phyloP scores from a whole-genome alignment of 1,140 invertebrate species.

The Pachypeltis micranthus region DNA sequence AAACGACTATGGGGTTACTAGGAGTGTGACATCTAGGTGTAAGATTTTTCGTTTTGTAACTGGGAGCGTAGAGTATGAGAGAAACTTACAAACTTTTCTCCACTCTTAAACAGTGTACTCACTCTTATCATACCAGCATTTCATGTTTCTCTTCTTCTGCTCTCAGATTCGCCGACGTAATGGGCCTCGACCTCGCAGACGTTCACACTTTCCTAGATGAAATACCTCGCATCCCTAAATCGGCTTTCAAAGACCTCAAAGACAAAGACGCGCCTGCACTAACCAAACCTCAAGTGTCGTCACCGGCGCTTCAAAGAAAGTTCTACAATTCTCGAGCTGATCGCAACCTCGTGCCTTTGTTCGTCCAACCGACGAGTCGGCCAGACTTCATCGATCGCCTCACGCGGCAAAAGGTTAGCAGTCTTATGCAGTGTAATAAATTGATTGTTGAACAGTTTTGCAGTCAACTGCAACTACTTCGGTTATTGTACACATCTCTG shows the following conservation, averaged over 20 bases:
- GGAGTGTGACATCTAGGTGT: no score
- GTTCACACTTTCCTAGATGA: conserved; percentile 82
- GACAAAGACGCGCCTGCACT: conserved; percentile 37
- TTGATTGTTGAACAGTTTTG: no score
- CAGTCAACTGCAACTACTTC: no score
- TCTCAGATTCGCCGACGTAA: conserved; percentile 79
- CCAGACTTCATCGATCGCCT: conserved; percentile 67
- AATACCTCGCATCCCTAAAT: conserved; percentile 74
- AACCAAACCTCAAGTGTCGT: conserved; percentile 2
- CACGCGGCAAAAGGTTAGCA: conserved; percentile 41
- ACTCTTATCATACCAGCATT: no score
- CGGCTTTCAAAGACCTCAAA: conserved; percentile 61
- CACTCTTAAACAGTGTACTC: no score
- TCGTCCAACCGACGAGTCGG: conserved; percentile 65
- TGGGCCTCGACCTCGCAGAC: conserved; percentile 84
- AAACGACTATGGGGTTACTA: no score
- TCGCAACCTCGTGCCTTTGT: conserved; percentile 51
- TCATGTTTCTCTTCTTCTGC: no score
- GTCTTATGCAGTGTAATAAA: no score
- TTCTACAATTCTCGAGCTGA: conserved; percentile 22
- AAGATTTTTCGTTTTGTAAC: no score
- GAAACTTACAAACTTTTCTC: no score
- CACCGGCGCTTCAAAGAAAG: neutral
- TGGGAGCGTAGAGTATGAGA: no score
- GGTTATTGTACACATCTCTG: no score